A percentile compares a stretch with the other conserved stretches of the same genome.
phyloP scores from a whole-genome alignment of 2,888 invertebrate genomes.

The Fragum fragum region DNA sequence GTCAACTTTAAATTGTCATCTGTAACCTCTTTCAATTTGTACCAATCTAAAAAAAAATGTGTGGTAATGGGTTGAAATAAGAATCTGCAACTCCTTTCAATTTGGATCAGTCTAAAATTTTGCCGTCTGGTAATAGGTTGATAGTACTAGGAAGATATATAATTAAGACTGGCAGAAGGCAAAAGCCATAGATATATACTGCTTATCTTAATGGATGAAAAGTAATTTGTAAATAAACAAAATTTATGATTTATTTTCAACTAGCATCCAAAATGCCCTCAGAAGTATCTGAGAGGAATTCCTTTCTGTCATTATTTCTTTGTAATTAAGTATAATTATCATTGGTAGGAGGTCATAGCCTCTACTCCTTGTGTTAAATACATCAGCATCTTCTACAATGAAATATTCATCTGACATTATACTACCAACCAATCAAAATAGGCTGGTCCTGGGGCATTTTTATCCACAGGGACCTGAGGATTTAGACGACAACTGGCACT shows the following conservation, averaged over 20 bases:
- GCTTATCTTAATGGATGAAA: conserved; percentile 41
- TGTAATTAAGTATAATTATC: conserved; percentile 65
- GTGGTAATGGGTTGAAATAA: too few relatives aligned
- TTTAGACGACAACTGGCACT: too few relatives aligned
- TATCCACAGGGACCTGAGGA: too few relatives aligned
- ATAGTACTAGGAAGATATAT: conserved; percentile 2
- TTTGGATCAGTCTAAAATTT: too few relatives aligned
- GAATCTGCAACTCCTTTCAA: too few relatives aligned
- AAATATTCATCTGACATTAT: conserved; percentile 37
- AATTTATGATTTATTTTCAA: conserved; percentile 53
- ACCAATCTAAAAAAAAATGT: too few relatives aligned
- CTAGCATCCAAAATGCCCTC: conserved; percentile 17
- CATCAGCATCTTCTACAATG: conserved; percentile 51
- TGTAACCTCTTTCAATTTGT: too few relatives aligned
- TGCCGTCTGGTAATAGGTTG: not conserved
- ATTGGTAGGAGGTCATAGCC: not conserved
- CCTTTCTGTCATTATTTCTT: conserved; percentile 47
- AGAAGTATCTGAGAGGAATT: conserved; percentile 16
- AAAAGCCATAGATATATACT: conserved; percentile 27
- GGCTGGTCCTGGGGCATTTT: too few relatives aligned
- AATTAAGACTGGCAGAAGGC: conserved; percentile 28
- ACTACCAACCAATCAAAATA: conserved; percentile 36
- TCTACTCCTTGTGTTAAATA: conserved; percentile 41
- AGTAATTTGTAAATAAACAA: conserved; percentile 52
- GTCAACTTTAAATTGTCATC: too few relatives aligned